Evolutionary conservation across 2,888 invertebrate species (phyloP), one percentile per base, ranked within the genome.

Genomic region (Nycteola revayana): DNA sequence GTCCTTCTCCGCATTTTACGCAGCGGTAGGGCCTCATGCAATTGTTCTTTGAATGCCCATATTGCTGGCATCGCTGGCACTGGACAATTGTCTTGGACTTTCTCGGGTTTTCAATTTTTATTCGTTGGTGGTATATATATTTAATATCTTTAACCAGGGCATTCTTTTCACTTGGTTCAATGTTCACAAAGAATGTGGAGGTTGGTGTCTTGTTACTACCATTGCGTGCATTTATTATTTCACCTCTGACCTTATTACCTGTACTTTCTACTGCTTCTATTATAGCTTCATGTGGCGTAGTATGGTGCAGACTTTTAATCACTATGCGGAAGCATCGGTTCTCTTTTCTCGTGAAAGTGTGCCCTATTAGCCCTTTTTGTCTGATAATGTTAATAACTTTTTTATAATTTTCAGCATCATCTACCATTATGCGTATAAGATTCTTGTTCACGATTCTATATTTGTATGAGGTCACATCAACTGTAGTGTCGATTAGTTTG

Each of bases 21-120:
- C 28, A 51, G 7, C 49, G 26, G 9, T 32, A 47, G 10, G 48
- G 50, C 8, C 50, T 23, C 36, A 49, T 42, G 17, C 49, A 52
- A 9, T 50, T 25, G 22, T 51, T 50, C 42, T 52, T 50, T 1
- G 46, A 30, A 25, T 55, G 49, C 2, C 49, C 46, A 20, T 50
- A 55, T 17, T 43, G 46, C 24, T 50, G 50, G 18, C 48, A 52
- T 18, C 44, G 25, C 8, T 47, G 44, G 28, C 46, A 56, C 28
- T 56, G 50, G 2, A 42, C 37, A n/a, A 51, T 25, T 1, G 18
- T 23, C 9, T 37, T 38, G 9, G 11, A 14, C 28, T 40, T 46
- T 14, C n/a, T 21, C 3, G 14, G 14, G 2, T 14, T 5, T 14
- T 14, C 14, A 5, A 14, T 14, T 14, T 14, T 14, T 2, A 14